A percentile compares a stretch with the other conserved stretches of the same genome.
Evolutionary conservation across 2,797 vertebrate species (phyloP).

Genomic region (Ciconia nigra): DNA sequence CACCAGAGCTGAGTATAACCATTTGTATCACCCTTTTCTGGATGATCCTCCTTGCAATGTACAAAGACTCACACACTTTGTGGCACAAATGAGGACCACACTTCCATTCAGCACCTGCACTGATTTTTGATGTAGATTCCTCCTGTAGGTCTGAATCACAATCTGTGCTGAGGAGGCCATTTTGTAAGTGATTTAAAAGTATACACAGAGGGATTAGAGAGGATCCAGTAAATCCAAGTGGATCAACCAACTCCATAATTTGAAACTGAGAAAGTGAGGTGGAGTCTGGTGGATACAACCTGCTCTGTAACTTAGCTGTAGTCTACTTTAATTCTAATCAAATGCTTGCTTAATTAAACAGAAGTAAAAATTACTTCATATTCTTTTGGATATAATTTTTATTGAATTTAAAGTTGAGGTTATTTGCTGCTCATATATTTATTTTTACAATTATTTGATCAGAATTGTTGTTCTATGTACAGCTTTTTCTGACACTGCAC

Average conservation of each 20-base stretch:
- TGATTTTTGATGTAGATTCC: not conserved
- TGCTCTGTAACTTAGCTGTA: not conserved
- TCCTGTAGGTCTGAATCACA: not conserved
- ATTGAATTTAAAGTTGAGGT: not conserved
- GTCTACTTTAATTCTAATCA: not conserved
- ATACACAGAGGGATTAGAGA: not conserved
- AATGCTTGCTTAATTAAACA: not conserved
- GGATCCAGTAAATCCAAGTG: not conserved
- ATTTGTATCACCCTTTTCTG: not conserved
- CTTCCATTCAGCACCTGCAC: not conserved
- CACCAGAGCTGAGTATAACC: not conserved
- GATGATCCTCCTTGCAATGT: not conserved
- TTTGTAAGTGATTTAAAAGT: not conserved
- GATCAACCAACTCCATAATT: not conserved
- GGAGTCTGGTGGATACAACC: not conserved
- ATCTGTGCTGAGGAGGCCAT: not conserved
- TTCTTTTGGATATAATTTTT: not conserved
- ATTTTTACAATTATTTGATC: not conserved
- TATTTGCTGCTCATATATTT: not conserved
- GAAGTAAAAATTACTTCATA: not conserved
- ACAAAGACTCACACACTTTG: not conserved
- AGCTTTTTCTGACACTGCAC: not conserved
- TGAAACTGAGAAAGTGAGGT: not conserved
- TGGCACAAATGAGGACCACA: not conserved
- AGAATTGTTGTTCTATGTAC: not conserved